Evolutionary conservation across 2,113 vertebrate species (phyloP).

Genomic region (Loxodonta africana): DNA sequence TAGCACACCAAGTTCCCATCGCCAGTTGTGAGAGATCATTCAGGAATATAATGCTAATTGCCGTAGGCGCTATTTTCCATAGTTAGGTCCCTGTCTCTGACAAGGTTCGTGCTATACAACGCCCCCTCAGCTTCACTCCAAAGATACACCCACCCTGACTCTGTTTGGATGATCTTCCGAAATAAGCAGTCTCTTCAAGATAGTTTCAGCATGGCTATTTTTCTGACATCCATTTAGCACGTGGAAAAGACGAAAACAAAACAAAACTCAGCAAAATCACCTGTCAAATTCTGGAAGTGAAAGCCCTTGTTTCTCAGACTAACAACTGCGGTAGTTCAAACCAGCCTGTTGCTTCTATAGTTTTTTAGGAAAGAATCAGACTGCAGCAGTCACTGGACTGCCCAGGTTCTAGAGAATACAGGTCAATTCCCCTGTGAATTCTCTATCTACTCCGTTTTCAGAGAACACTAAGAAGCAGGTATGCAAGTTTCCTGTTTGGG

Average conservation of each 20-base stretch:
- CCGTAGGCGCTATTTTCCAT: too few relatives aligned
- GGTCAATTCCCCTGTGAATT: neutral
- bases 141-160: neutral
- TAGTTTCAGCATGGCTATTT: neutral
- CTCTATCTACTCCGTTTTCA: neutral
- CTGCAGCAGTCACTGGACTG: neutral
- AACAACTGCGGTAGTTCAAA: neutral
- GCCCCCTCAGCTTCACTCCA: neutral
- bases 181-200: neutral
- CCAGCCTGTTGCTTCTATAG: neutral
- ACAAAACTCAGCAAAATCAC: neutral
- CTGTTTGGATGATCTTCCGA: neutral
- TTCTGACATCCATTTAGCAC: neutral
- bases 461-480: neutral
- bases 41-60: too few relatives aligned
- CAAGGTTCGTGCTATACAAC: neutral
- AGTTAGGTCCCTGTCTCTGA: neutral
- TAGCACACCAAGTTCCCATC: too few relatives aligned
- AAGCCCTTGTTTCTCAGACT: neutral
- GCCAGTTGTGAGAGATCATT: too few relatives aligned
- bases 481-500: neutral
- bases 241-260: too few relatives aligned
- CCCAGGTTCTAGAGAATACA: neutral
- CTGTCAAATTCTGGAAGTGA: neutral
- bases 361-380: neutral